Conservation (phyloP, 2,113 vertebrate species). For the Callipepla californica region DNA sequence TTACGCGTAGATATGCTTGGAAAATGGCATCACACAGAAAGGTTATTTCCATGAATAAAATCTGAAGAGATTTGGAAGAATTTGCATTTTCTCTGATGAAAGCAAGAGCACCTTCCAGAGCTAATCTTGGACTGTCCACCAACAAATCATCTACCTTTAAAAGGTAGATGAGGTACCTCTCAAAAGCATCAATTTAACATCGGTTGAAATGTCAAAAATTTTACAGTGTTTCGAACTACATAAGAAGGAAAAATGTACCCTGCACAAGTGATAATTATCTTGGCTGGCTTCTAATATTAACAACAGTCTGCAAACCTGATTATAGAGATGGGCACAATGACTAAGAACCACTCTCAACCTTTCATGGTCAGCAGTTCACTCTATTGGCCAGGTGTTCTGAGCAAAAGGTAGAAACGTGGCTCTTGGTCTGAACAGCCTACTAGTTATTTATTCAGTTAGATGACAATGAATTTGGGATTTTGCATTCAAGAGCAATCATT, state of each 20-base stretch:
- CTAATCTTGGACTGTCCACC: neutral
- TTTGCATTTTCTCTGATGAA: neutral
- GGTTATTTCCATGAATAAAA: neutral
- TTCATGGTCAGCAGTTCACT: neutral
- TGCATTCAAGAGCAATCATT: neutral
- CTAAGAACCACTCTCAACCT: rapidly evolving
- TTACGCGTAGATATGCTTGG: neutral
- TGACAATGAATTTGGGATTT: neutral
- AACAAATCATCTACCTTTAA: neutral
- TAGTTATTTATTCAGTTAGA: neutral
- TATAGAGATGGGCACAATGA: neutral
- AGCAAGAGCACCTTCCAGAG: neutral
- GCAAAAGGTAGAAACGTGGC: neutral
- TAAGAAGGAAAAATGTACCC: neutral
- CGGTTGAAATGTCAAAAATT: neutral
- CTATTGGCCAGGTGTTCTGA: neutral
- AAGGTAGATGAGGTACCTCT: neutral
- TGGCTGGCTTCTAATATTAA: neutral
- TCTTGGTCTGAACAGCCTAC: neutral
- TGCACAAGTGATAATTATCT: neutral
- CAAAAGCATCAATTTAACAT: constrained; percentile 1
- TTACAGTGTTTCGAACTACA: neutral
- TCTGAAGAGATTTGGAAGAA: neutral
- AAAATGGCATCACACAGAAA: neutral
- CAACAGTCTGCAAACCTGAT: neutral